Evolutionary conservation across 2,888 invertebrate species (phyloP).

Genomic region (Scaptomyza reducta): DNA sequence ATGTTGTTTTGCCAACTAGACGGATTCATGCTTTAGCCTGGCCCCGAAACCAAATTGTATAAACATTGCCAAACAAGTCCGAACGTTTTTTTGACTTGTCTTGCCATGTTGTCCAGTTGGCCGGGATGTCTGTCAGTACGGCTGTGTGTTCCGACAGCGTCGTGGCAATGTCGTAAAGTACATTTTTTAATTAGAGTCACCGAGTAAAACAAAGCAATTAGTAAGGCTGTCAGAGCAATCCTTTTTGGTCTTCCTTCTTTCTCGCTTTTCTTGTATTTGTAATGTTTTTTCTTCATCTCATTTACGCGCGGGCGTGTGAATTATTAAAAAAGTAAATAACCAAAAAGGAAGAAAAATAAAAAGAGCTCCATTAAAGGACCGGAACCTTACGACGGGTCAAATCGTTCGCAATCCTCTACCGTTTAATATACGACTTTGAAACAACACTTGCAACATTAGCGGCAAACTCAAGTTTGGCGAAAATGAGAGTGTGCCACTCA

Average conservation of each 20-base stretch:
- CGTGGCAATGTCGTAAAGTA: conserved; percentile 72
- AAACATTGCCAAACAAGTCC: conserved; percentile 21
- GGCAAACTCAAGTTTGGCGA: conserved; percentile 5
- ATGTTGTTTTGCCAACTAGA: conserved; percentile 30
- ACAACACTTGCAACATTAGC: conserved; percentile 41
- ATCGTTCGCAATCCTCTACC: conserved; percentile 13
- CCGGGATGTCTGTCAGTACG: conserved; percentile 44
- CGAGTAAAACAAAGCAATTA: conserved; percentile 79
- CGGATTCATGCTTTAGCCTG: conserved; percentile 7
- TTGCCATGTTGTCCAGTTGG: conserved; percentile 8
- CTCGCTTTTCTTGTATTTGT: conserved; percentile 6
- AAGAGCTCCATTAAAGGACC: conserved; percentile 55
- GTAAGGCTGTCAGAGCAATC: conserved; percentile 75
- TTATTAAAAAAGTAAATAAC: conserved; percentile 74
- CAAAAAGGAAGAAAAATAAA: conserved; percentile 5
- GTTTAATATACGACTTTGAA: conserved; percentile 28
- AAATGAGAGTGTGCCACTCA: no score
- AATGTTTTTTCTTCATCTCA: conserved; percentile 21
- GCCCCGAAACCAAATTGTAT: conserved; percentile 12
- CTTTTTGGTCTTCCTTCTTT: conserved; percentile 44
- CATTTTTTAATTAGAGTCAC: conserved; percentile 79
- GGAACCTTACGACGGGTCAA: conserved; percentile 13
- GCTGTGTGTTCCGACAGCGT: conserved; percentile 19
- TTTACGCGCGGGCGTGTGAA: conserved; percentile 68
- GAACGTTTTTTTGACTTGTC: conserved; percentile 8